Evolutionary conservation across 2,888 invertebrate species (phyloP), one percentile per base, ranked within the genome.

Genomic region (Epirrhoe alternata): DNA sequence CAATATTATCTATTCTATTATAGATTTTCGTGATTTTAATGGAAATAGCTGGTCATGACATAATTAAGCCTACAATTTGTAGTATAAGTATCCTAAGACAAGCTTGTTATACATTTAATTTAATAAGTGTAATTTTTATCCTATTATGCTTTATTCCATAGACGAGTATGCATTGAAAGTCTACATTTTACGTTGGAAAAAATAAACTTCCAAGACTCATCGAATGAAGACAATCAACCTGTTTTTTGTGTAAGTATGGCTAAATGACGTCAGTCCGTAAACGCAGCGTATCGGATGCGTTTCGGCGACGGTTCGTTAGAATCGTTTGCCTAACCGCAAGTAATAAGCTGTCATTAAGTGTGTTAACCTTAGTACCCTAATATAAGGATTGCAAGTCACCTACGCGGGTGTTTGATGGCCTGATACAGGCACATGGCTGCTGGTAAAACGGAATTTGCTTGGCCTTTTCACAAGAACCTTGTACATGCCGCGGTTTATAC

Each of bases 341-440:
- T 91, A 92, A 92, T 92, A 85, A 87, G 82, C 84, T 86, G 82
- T 89, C 90, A 90, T 92, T 92, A 92, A 89, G 86, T 87, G 81
- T 86, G 86, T 92, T 93, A 92, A 91, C 92, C 92, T 90, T 87
- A 84, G 86, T 83, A 70, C 69, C 69, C 71, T 67, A 69, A 64
- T 69, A 79, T 87, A 83, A 82, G 89, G 84, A 81, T 81, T 79
- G 91, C 92, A 92, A 92, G 92, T 92, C 92, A 92, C 78, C 77
- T 71, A 73, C 66, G 71, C 73, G 73, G 71, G 74, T 70, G 64
- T 56, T 59, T 55, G 45, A 38, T 63, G 57, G 16, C 42, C 24
- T 56, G 5, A 45, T 50, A 62, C 47, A 30, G 10, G 30, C 30
- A 57, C 6, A 33, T 31, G 47, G 16, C 7, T 47, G 24, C 5